Percentiles rank a stretch among this genome's conserved stretches.
phyloP scores from a whole-genome alignment of 2,888 invertebrate genomes.

The Drosophila algonquin region DNA sequence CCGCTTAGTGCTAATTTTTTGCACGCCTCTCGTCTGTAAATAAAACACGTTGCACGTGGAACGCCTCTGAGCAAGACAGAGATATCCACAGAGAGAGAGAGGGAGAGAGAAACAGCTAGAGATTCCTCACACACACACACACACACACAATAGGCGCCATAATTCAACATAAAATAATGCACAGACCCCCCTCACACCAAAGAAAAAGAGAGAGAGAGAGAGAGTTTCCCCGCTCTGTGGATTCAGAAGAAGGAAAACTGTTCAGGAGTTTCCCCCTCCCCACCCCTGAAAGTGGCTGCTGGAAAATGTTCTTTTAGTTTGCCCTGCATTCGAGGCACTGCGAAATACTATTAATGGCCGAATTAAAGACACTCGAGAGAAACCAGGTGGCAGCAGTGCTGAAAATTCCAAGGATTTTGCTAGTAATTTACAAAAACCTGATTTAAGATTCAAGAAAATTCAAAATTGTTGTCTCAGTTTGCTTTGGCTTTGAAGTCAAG shows the following conservation, averaged over 20 bases:
- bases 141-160: conserved; percentile 63
- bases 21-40: conserved; percentile 65
- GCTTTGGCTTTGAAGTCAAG: too few relatives aligned
- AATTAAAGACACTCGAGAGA: neutral
- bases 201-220: conserved; percentile 11
- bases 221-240: too few relatives aligned
- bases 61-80: conserved; percentile 37
- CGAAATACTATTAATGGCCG: conserved; percentile 8
- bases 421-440: neutral
- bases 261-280: conserved; percentile 14
- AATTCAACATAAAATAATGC: conserved; percentile 74
- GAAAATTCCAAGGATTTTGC: neutral
- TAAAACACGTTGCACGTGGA: conserved; percentile 72
- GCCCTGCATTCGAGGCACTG: conserved; percentile 22
- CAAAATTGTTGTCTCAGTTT: too few relatives aligned
- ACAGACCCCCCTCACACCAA: conserved; percentile 40
- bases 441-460: neutral
- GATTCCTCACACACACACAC: conserved; percentile 13
- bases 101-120: neutral
- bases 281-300: conserved; percentile 27
- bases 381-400: neutral
- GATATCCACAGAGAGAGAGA: neutral
- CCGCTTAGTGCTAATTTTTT: conserved; percentile 63
- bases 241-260: conserved; percentile 25
- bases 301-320: conserved; percentile 39